phyloP scores from a whole-genome alignment of 2,113 vertebrate species.

The Boleophthalmus pectinirostris region DNA sequence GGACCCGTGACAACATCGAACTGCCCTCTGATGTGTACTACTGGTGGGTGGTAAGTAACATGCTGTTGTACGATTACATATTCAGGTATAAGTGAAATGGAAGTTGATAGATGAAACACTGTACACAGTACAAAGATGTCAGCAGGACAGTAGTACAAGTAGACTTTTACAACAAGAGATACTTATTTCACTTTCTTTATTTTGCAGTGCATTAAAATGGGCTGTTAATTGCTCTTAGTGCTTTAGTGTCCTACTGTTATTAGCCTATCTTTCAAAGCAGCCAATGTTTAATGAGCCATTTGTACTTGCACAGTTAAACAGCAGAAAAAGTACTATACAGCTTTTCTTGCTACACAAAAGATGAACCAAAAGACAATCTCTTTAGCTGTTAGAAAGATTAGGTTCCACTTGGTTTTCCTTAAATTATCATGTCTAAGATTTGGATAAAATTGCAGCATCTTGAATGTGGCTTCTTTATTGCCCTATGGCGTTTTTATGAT shows the following conservation, averaged over 20 bases:
- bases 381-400: background rate
- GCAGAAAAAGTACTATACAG: background rate
- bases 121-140: background rate
- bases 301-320: slow-evolving; percentile 4
- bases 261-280: background rate
- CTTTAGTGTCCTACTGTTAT: slow-evolving; percentile 6
- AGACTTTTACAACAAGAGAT: background rate
- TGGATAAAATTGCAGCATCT: background rate
- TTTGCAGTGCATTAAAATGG: background rate
- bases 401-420: background rate
- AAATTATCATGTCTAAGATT: background rate
- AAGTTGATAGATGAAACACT: background rate
- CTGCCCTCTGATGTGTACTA: slow-evolving; percentile 90
- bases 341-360: background rate
- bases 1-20: slow-evolving; percentile 92
- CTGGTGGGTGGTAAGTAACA: slow-evolving; percentile 97
- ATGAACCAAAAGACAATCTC: background rate
- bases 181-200: background rate
- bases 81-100: background rate
- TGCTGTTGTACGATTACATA: background rate
- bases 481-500: background rate
- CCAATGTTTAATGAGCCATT: background rate
- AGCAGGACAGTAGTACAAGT: too few relatives aligned
- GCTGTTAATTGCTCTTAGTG: slow-evolving; percentile 11
- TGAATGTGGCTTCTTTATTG: background rate